Evolutionary conservation across 2,113 vertebrate genomes (phyloP).

Genomic region (Hipposideros armiger): DNA sequence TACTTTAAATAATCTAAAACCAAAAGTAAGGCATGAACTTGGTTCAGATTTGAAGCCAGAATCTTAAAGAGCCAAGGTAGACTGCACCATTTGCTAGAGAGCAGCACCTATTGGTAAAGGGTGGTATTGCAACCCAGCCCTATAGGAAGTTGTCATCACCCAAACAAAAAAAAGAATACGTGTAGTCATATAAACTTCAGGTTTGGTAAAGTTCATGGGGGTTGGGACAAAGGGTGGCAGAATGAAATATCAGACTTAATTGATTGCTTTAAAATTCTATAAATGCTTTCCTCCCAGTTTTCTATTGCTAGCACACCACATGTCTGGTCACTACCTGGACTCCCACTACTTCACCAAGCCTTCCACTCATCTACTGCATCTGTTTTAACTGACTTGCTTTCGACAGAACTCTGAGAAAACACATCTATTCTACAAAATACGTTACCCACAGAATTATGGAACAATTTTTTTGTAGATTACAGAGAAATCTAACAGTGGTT

Average conservation of each 20-base stretch:
- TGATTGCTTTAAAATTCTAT: neutral
- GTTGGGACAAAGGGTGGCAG: neutral
- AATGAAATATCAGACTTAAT: neutral
- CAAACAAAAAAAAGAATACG: neutral
- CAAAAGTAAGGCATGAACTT: conserved; percentile 13
- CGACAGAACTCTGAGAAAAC: conserved; percentile 23
- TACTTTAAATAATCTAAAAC: conserved; percentile 11
- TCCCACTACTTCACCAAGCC: neutral
- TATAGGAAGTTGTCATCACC: neutral
- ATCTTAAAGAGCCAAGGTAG: neutral
- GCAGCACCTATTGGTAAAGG: neutral
- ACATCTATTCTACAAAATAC: conserved; percentile 2
- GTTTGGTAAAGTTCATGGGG: neutral
- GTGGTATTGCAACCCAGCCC: neutral
- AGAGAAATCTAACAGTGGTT: neutral
- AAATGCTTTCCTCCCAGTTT: neutral
- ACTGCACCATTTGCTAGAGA: neutral
- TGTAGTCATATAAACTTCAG: neutral
- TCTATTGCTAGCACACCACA: neutral
- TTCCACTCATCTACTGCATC: neutral
- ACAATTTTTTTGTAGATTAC: neutral
- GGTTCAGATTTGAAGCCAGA: neutral
- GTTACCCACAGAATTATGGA: neutral
- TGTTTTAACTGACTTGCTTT: neutral
- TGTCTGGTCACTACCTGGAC: neutral